Evolutionary conservation across 2,113 vertebrate species (phyloP).

Genomic region (Pelmatolapia mariae): DNA sequence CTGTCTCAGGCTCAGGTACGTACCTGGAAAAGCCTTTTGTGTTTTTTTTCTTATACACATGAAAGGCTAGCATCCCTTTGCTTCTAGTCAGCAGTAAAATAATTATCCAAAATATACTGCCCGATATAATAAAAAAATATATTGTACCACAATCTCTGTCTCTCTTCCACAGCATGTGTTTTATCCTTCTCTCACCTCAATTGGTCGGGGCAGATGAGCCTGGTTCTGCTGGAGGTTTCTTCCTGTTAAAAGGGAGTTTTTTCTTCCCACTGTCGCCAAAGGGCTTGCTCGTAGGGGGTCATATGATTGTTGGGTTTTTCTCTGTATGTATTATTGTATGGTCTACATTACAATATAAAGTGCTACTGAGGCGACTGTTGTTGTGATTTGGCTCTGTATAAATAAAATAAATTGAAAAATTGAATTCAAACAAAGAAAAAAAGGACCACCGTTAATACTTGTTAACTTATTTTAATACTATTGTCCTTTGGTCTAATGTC

Average conservation of each 20-base stretch:
- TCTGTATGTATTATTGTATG: neutral
- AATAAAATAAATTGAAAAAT: neutral
- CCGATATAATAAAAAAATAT: neutral
- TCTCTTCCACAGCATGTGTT: neutral
- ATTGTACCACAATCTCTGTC: neutral
- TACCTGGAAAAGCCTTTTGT: neutral
- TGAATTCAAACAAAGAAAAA: neutral
- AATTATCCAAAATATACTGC: neutral
- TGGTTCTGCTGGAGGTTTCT: neutral
- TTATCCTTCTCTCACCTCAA: neutral
- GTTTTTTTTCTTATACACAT: neutral
- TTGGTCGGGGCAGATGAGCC: neutral
- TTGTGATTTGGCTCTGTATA: neutral
- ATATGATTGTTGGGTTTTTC: neutral
- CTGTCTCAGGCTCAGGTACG: neutral
- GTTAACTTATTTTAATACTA: neutral
- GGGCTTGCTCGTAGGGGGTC: neutral
- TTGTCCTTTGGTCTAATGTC: neutral
- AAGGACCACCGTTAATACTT: neutral
- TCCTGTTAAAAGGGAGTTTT: neutral
- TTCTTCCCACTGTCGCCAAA: neutral
- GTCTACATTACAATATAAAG: neutral
- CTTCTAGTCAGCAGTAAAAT: neutral
- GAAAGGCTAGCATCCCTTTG: neutral
- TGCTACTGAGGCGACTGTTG: neutral